Base-by-base conservation (phyloP, 2,888 invertebrate species). In the Leptinotarsa haldemani region DNA sequence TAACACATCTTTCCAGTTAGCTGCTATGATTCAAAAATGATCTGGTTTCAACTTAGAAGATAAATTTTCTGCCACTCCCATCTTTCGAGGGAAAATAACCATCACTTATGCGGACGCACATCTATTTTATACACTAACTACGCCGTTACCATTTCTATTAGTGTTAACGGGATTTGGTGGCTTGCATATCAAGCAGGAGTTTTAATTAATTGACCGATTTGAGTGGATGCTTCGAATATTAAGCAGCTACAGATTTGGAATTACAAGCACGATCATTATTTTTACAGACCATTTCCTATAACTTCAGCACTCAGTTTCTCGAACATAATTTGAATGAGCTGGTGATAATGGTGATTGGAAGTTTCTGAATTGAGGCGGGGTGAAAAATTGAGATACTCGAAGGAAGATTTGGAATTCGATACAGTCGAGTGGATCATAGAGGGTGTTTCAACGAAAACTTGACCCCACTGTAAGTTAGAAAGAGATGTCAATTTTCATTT, bases 101-200 rank as follows among this genome's bases (percentile, higher is more conserved):
- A 56, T 25, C 20, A 56, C 18, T 22, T 61, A 16, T n/a, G n/a
- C 61, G 0, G 61, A 61, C 7, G 61, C 5, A 16, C n/a, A 12
- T 40, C 18, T 72, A 50, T 56, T 75, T 68, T 56, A 69, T 61
- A 64, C 22, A 66, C 70, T 71, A 73, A 76, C 66, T 65, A 69
- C 63, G 77, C 75, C 70, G 70, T 77, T 74, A 74, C 73, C 76
- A 69, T 77, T 78, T 78, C 78, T 78, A 74, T 78, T 78, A 76
- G 73, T 76, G 77, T 76, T 78, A 78, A 78, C 71, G 76, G 75
- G 71, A 48, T 67, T 68, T 69, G 64, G 30, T 64, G 64, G 71
- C 73, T 53, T 70, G 78, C 71, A 78, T 78, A 74, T 76, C 74
- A 77, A 78, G 25, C 69, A 73, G 71, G 18, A 48, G 40, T 40